Percentiles rank a stretch among this genome's conserved stretches.
Evolutionary conservation across 1,140 invertebrate genomes (phyloP).

Genomic region (Orchesella cincta): DNA sequence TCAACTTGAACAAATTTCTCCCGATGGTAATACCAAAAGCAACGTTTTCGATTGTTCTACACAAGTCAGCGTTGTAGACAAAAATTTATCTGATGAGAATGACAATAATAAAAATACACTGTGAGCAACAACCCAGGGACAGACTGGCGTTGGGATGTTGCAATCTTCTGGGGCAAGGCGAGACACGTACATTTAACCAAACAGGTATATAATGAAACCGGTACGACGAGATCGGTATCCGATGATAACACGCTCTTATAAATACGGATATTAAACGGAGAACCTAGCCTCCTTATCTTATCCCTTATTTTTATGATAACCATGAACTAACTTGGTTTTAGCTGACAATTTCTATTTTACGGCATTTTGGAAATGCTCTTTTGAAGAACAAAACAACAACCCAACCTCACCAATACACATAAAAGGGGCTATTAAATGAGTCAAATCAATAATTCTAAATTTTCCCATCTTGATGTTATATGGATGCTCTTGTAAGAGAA

Average conservation of each 20-base stretch:
- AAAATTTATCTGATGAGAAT: constrained; percentile 18
- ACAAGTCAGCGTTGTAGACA: background rate
- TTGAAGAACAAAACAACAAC: no score
- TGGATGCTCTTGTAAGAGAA: no score
- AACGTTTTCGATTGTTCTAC: no score
- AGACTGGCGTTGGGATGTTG: background rate
- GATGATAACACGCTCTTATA: constrained; percentile 44
- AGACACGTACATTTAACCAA: constrained; percentile 23
- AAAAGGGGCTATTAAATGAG: background rate
- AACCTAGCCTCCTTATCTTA: background rate
- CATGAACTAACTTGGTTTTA: no score
- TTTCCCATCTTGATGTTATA: no score
- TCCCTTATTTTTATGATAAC: background rate
- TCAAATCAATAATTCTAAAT: constrained; percentile 11
- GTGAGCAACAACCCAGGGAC: constrained; percentile 5
- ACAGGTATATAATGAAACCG: constrained; percentile 44
- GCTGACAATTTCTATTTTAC: no score
- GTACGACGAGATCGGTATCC: constrained; percentile 49
- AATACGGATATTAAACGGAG: background rate
- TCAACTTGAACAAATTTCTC: constrained; percentile 8
- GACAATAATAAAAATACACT: constrained; percentile 17
- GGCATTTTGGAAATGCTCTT: no score
- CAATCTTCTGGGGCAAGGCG: constrained; percentile 41
- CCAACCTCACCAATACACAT: no score
- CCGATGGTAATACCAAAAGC: background rate